Conservation (phyloP, 1,140 invertebrate species). For the Apis florea region DNA sequence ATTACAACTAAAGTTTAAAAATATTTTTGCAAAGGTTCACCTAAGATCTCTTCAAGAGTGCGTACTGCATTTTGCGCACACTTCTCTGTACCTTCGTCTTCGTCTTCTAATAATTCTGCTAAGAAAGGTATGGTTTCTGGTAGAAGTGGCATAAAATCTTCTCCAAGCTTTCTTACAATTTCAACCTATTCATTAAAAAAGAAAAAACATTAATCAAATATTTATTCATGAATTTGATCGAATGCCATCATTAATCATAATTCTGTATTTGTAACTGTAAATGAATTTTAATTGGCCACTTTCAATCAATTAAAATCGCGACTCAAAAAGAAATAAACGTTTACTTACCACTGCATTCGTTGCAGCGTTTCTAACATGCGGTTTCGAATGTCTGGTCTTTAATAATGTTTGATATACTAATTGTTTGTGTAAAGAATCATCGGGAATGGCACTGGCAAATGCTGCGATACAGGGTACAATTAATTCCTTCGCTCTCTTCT, state of each 20-base stretch:
- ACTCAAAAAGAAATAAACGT: background rate
- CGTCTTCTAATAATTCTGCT: conserved; percentile 91
- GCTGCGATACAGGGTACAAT: conserved; percentile 90
- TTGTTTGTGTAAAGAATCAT: conserved; percentile 93
- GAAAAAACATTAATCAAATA: background rate
- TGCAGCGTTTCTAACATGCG: conserved; percentile 76
- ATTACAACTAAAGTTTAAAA: conserved; percentile 80
- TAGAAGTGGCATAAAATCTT: conserved; percentile 89
- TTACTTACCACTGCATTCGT: conserved; percentile 71
- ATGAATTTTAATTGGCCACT: background rate
- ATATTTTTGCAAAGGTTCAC: conserved; percentile 92
- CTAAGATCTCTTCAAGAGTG: conserved; percentile 89
- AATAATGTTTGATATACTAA: conserved; percentile 94
- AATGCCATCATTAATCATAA: background rate
- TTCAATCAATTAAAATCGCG: background rate
- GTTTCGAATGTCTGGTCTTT: conserved; percentile 89
- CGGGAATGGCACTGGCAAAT: conserved; percentile 89
- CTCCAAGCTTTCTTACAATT: conserved; percentile 88
- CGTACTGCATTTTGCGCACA: conserved; percentile 87
- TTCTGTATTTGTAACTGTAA: background rate
- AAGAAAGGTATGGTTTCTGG: conserved; percentile 92
- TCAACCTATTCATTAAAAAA: conserved; percentile 80
- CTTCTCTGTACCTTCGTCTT: conserved; percentile 88
- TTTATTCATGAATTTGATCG: background rate
- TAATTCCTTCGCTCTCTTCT: conserved; percentile 82